Evolutionary conservation across 2,888 invertebrate species (phyloP), one percentile per base, ranked within the genome.

Genomic region (Tiliacea aurago): DNA sequence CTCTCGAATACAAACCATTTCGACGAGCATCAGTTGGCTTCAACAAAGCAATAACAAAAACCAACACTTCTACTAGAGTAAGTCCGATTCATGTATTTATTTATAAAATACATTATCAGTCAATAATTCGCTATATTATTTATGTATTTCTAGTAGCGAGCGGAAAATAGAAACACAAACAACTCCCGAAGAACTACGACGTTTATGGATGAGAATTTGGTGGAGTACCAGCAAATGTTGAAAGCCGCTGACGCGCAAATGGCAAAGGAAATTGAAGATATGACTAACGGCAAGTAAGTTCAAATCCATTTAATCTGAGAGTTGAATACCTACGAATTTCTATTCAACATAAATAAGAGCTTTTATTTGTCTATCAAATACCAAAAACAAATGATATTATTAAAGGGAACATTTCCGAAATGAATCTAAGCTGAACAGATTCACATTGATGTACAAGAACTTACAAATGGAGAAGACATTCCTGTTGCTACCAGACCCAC

Each of bases 261-360:
- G 98, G 97, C 97, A 68, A 97, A 97, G 51, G 98, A 98, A 83
- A 98, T 99, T 81, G 97, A 98, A 84, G 97, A 97, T 84, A 98
- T 99, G 98, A 98, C 98, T n/a, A 97, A 98, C 80, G 98, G 98
- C 76, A 98, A 98, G 95, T 96, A 89, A 84, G 94, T 91, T 73
- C 45, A 33, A 72, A 72, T 55, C 13, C 37, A 79, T 56, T 79
- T 15, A 33, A 43, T 15, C 55, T n/a, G 23, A 62, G 28, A 45
- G n/a, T 37, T 45, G n/a, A n/a, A 47, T 18, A 62, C 7, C 15
- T 33, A 58, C 20, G 23, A 47, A 65, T 20, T 23, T 6, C 1
- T 37, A 51, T 20, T 23, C 11, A 10, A 20, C 13, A 28, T 53
- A 33, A 61, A 28, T n/a, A 33, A n/a, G 7, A 23, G 43, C 18